Evolutionary conservation across 2,797 vertebrate genomes (phyloP).

Genomic region (Cryptoprocta ferox): DNA sequence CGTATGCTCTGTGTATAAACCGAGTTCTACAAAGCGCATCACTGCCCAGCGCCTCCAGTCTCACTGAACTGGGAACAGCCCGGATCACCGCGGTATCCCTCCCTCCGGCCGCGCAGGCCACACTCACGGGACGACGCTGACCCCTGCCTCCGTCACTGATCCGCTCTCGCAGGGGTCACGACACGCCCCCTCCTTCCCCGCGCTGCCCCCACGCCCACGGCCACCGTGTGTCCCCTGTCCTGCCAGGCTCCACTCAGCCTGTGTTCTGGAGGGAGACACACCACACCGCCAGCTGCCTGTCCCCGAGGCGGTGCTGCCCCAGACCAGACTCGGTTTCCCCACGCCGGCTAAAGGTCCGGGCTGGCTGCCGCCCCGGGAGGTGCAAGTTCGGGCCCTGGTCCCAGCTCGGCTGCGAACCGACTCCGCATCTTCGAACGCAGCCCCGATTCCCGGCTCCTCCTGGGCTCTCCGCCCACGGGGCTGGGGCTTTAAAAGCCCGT

Average conservation of each 20-base stretch:
- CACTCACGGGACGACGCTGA: fast-evolving
- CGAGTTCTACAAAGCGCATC: not conserved
- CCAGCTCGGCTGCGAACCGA: not conserved
- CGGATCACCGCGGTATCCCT: not conserved
- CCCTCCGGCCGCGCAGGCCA: not conserved
- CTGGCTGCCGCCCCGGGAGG: no score
- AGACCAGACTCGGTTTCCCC: not conserved
- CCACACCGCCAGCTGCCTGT: not conserved
- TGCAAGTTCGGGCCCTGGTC: not conserved
- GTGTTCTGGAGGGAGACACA: not conserved
- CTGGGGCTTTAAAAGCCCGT: not conserved
- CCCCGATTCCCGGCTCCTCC: not conserved
- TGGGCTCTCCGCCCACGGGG: not conserved
- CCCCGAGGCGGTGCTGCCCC: not conserved
- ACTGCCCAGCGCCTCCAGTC: not conserved
- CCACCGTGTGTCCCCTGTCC: not conserved
- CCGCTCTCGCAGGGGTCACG: not conserved
- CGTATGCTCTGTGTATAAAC: not conserved
- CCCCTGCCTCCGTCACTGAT: not conserved
- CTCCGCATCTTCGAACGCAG: not conserved
- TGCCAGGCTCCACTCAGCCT: not conserved
- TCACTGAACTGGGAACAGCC: no score
- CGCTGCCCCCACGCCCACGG: not conserved
- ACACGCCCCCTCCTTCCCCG: not conserved
- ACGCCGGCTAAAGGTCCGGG: no score